Conservation (phyloP, 2,113 vertebrate genomes). For the Oenanthe melanoleuca region DNA sequence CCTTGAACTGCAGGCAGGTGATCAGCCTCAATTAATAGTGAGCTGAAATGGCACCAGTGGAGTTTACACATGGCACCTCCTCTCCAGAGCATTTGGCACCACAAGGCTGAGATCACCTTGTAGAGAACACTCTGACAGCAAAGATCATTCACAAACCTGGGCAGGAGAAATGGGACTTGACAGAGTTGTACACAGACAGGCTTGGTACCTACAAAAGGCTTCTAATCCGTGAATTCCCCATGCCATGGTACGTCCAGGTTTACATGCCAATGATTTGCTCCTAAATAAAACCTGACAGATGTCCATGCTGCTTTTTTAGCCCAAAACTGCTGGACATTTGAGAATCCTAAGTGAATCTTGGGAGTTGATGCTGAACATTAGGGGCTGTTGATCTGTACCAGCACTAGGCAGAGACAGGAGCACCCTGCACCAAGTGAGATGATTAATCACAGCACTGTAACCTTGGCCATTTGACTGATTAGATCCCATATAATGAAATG, state of each 20-base stretch:
- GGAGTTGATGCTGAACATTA: neutral
- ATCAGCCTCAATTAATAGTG: neutral
- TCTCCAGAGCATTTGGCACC: accelerated
- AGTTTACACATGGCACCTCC: neutral
- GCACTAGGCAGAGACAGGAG: neutral
- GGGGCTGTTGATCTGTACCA: neutral
- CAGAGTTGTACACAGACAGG: neutral
- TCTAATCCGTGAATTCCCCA: neutral
- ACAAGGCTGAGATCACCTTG: neutral
- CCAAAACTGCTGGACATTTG: neutral
- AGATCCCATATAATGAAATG: neutral
- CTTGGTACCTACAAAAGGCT: neutral
- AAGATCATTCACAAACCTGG: neutral
- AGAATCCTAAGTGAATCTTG: neutral
- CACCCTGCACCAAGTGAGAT: neutral
- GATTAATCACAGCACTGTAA: neutral
- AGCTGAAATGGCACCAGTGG: neutral
- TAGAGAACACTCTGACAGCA: neutral
- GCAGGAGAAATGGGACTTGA: neutral
- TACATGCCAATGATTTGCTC: neutral
- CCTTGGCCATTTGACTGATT: neutral
- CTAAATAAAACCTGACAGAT: neutral
- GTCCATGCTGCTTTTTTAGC: neutral
- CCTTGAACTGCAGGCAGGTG: neutral
- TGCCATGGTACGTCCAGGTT: neutral